Percentiles rank a stretch among this genome's conserved stretches.
Conservation (phyloP, 2,888 invertebrate species). For the Orthonevra nobilis region DNA sequence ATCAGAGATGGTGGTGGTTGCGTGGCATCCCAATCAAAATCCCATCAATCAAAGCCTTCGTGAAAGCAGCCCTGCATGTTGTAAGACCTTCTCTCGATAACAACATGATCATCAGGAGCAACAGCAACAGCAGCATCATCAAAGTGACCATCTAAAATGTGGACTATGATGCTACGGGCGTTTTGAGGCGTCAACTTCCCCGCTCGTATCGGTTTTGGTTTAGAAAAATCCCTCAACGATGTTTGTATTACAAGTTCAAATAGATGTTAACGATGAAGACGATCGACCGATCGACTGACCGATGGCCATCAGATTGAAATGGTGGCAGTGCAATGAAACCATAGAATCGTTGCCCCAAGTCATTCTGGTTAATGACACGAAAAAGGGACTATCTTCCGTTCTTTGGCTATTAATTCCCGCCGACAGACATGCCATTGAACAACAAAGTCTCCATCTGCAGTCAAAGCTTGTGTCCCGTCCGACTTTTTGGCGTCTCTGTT, state of each 20-base stretch:
- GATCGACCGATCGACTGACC: too few relatives aligned
- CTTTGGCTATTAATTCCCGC: not conserved
- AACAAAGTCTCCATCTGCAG: too few relatives aligned
- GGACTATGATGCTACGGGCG: constrained; percentile 52
- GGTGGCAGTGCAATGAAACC: constrained; percentile 8
- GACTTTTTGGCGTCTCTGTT: constrained; percentile 36
- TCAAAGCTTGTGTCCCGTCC: constrained; percentile 1
- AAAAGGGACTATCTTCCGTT: constrained; percentile 26
- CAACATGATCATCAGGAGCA: constrained; percentile 24
- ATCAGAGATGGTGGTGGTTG: constrained; percentile 20
- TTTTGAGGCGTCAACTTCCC: constrained; percentile 23
- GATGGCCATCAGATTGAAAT: constrained; percentile 15
- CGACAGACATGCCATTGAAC: constrained; percentile 17
- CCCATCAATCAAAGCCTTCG: constrained; percentile 55
- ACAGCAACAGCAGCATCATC: constrained; percentile 20
- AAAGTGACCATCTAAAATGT: constrained; percentile 47
- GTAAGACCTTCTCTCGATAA: not conserved
- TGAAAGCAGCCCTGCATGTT: constrained; percentile 30
- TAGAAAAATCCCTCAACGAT: not conserved
- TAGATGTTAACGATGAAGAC: constrained; percentile 34
- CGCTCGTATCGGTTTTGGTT: not conserved
- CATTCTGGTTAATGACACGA: constrained; percentile 53
- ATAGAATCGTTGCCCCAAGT: constrained; percentile 38
- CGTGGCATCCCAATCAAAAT: constrained; percentile 59
- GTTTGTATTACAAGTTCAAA: constrained; percentile 4